A percentile compares a stretch with the other conserved stretches of the same genome.
These are phyloP conservation scores for Orthosia cruda DNA, from an alignment of 2,888 invertebrate species.

Conservation along the genomic window DNA sequence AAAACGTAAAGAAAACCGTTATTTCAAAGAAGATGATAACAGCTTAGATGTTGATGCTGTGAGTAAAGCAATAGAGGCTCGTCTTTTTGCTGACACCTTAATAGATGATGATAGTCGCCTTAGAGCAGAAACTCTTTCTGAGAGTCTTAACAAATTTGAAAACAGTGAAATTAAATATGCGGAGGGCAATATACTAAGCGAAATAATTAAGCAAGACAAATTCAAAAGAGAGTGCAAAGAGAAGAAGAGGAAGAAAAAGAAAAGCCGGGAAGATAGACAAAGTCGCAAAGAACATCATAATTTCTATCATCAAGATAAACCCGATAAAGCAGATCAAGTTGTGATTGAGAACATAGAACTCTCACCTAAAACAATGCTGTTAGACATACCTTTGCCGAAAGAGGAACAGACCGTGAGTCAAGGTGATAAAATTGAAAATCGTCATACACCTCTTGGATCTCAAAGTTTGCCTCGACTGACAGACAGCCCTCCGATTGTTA, in stretches of 20 bases:
- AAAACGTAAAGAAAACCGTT: constrained; percentile 92
- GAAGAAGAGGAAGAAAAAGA: constrained; percentile 97
- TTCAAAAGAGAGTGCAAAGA: constrained; percentile 93
- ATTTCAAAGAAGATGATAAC: constrained; percentile 94
- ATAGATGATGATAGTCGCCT: constrained; percentile 88
- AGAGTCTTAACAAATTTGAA: constrained; percentile 67
- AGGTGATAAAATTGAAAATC: constrained; percentile 79
- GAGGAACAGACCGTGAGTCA: constrained; percentile 77
- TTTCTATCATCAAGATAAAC: constrained; percentile 92
- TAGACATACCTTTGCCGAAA: constrained; percentile 86
- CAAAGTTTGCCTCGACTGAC: constrained; percentile 93
- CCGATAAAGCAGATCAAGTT: constrained; percentile 77
- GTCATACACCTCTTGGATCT: constrained; percentile 87
- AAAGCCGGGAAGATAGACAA: constrained; percentile 95
- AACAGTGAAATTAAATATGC: constrained; percentile 91
- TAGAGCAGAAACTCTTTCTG: constrained; percentile 76
- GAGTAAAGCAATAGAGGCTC: constrained; percentile 96
- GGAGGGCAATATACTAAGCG: constrained; percentile 81
- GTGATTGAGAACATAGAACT: constrained; percentile 74
- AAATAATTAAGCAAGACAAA: constrained; percentile 79
- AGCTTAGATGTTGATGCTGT: constrained; percentile 96
- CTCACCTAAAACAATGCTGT: constrained; percentile 81
- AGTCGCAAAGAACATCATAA: constrained; percentile 94
- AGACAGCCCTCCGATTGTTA: constrained; percentile 92
- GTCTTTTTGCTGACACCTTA: constrained; percentile 94